These are phyloP conservation scores for Eidolon helvum DNA, from an alignment of 2,113 vertebrate genomes.

Conservation along the genomic window DNA sequence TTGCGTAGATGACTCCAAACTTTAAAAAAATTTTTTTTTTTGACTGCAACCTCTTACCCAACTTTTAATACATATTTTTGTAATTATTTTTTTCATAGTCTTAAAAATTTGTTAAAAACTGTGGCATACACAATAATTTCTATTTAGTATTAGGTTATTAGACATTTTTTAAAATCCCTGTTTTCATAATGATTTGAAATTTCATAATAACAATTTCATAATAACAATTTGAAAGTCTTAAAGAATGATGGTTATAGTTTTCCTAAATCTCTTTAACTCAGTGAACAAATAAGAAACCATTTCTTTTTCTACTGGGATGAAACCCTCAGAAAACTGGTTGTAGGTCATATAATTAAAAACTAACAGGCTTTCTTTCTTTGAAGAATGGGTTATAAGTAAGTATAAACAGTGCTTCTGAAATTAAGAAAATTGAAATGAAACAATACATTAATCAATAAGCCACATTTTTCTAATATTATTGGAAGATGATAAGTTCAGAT, in stretches of 20 bases:
- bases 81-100: background rate
- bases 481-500: background rate
- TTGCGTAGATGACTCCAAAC: background rate
- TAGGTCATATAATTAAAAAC: background rate
- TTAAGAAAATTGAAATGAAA: conserved; percentile 29
- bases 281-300: background rate
- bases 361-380: background rate
- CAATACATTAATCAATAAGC: background rate
- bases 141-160: background rate
- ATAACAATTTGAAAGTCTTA: background rate
- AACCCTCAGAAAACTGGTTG: background rate
- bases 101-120: conserved; percentile 3
- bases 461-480: background rate
- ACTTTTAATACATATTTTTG: background rate
- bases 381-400: background rate
- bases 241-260: background rate
- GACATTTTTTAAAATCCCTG: background rate
- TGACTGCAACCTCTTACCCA: background rate
- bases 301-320: background rate
- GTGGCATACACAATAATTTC: background rate
- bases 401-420: conserved; percentile 40
- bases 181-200: no score
- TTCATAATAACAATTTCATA: no score
- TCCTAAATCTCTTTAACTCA: background rate
- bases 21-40: background rate